Percentiles rank a stretch among this genome's conserved stretches.
Conservation (phyloP, 2,113 vertebrate species). For the Maccullochella peelii region DNA sequence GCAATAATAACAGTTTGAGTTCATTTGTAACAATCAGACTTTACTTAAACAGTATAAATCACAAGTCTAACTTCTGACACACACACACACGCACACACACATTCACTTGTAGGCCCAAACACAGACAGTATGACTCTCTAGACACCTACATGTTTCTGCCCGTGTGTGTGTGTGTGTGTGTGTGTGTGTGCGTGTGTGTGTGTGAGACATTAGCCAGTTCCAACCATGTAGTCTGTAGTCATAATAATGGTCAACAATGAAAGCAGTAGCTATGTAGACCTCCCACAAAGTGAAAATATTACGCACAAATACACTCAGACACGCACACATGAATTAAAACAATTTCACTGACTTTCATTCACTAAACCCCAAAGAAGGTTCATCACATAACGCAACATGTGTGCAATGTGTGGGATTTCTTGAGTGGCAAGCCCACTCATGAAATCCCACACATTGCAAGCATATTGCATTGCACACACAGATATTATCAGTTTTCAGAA, state of each 20-base stretch:
- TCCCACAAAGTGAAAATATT: constrained; percentile 64
- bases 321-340: neutral
- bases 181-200: constrained; percentile 1
- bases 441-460: too few species aligned
- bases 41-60: constrained; percentile 83
- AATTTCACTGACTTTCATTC: constrained; percentile 17
- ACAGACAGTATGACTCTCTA: constrained; percentile 31
- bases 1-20: constrained; percentile 70
- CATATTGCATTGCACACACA: too few species aligned
- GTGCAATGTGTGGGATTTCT: neutral
- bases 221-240: constrained; percentile 55
- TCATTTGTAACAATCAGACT: constrained; percentile 85
- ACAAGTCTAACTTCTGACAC: constrained; percentile 52
- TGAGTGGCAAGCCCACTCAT: too few species aligned
- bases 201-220: constrained; percentile 67
- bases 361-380: constrained; percentile 6
- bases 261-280: constrained; percentile 64
- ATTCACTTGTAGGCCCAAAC: constrained; percentile 22
- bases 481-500: too few species aligned
- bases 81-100: constrained; percentile 10
- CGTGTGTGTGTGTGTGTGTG: constrained; percentile 3
- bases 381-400: neutral
- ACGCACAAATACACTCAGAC: constrained; percentile 4
- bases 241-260: constrained; percentile 70
- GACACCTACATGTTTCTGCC: constrained; percentile 39